Evolutionary conservation across 2,113 vertebrate species (phyloP).

Genomic region (Lophura nycthemera): DNA sequence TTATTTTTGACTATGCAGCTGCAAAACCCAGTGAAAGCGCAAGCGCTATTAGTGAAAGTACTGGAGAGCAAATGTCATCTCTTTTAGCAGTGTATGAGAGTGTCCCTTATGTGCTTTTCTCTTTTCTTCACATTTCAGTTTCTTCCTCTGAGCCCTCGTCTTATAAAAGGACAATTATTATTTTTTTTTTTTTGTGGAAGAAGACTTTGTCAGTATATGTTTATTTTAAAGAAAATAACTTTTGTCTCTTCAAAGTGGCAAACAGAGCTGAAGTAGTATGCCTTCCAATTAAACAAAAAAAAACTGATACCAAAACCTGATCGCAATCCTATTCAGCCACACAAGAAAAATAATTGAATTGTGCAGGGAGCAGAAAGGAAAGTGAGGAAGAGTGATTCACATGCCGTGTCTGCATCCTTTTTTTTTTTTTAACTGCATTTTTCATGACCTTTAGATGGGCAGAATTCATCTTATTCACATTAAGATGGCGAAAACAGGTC

Average conservation of each 20-base stretch:
- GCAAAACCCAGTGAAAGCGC: neutral
- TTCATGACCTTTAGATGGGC: neutral
- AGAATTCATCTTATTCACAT: neutral
- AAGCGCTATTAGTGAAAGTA: neutral
- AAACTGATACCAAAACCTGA: neutral
- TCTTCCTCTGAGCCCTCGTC: neutral
- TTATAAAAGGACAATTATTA: neutral
- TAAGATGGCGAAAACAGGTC: neutral
- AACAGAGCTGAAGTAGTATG: neutral
- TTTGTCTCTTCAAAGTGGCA: neutral
- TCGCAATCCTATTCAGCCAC: neutral
- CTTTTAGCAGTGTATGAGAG: neutral
- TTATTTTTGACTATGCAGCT: neutral
- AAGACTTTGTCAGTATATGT: neutral
- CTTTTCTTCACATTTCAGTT: neutral
- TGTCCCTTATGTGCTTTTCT: accelerated
- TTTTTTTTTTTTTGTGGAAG: neutral
- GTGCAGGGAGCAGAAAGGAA: neutral
- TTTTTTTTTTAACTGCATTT: neutral
- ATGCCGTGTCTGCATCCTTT: accelerated
- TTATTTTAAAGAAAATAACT: neutral
- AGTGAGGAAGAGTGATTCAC: neutral
- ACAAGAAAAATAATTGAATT: neutral
- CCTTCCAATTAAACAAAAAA: neutral
- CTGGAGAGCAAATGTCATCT: neutral